These are phyloP conservation scores for Apolygus lucorum DNA, from an alignment of 1,140 invertebrate genomes.

Conservation along the genomic window DNA sequence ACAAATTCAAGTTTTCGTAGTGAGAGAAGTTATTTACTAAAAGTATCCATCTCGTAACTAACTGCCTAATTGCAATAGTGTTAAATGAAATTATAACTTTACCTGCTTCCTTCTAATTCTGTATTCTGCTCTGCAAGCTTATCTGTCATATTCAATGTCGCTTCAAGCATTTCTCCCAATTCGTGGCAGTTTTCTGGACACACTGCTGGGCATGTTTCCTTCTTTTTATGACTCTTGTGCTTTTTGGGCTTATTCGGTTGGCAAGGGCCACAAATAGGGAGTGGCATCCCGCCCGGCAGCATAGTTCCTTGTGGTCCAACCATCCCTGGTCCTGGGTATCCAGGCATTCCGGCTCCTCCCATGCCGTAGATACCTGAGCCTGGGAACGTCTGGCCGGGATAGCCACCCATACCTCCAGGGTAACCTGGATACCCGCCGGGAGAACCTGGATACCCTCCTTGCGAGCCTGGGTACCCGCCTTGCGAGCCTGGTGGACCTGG, in stretches of 20 bases:
- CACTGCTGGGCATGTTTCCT: not conserved
- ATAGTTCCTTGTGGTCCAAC: not conserved
- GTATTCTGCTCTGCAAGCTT: constrained; percentile 51
- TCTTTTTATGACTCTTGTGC: not conserved
- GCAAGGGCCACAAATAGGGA: not conserved
- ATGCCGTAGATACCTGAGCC: not conserved
- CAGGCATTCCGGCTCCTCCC: not conserved
- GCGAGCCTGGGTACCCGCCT: too few relatives aligned
- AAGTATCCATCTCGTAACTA: too few relatives aligned
- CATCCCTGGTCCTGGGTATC: not conserved
- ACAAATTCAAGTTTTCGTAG: constrained; percentile 10
- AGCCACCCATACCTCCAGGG: not conserved
- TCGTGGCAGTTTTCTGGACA: too few relatives aligned
- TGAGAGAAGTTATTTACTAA: not conserved
- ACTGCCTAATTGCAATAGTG: too few relatives aligned
- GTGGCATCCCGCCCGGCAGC: not conserved
- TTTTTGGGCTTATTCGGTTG: not conserved
- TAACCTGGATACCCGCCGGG: not conserved
- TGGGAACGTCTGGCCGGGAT: too few relatives aligned
- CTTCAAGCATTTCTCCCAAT: constrained; percentile 45
- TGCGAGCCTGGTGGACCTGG: not conserved
- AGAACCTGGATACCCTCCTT: not conserved
- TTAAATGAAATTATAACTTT: not conserved
- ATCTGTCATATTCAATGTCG: constrained; percentile 53
- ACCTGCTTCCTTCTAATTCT: constrained; percentile 49